Conservation (phyloP, 1,140 invertebrate species). For the Trichonephila inaurata region DNA sequence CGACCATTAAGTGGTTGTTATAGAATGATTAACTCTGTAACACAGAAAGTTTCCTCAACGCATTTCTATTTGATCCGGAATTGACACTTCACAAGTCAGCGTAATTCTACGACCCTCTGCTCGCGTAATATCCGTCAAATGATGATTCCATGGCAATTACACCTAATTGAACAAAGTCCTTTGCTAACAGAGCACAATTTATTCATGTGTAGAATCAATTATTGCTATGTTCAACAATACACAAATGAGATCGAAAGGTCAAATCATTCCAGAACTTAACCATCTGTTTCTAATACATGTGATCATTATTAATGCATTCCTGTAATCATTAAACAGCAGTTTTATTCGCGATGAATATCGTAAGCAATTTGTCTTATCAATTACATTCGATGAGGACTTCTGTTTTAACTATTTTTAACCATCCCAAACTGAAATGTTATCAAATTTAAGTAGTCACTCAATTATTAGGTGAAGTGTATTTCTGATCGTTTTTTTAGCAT, state of each 20-base stretch:
- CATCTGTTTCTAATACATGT: conserved; percentile 54
- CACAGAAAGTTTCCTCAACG: no score
- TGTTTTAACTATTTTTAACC: no score
- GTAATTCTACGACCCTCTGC: background rate
- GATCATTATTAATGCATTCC: conserved; percentile 29
- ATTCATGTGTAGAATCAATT: conserved; percentile 33
- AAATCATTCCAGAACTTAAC: conserved; percentile 48
- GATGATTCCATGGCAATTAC: background rate
- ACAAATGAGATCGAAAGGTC: conserved; percentile 39
- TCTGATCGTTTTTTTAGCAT: no score
- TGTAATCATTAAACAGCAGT: background rate
- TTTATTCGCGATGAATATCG: background rate
- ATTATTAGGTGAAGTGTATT: no score
- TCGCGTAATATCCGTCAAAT: background rate
- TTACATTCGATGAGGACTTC: background rate
- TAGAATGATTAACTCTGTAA: no score
- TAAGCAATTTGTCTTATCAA: background rate
- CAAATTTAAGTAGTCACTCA: no score
- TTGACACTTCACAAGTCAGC: background rate
- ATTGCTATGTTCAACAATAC: conserved; percentile 35
- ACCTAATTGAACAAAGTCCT: conserved; percentile 27
- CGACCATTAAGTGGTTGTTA: no score
- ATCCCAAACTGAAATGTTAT: no score
- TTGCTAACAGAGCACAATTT: conserved; percentile 39
- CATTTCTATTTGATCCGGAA: background rate